phyloP scores from a whole-genome alignment of 2,113 vertebrate species.

The Egretta garzetta region DNA sequence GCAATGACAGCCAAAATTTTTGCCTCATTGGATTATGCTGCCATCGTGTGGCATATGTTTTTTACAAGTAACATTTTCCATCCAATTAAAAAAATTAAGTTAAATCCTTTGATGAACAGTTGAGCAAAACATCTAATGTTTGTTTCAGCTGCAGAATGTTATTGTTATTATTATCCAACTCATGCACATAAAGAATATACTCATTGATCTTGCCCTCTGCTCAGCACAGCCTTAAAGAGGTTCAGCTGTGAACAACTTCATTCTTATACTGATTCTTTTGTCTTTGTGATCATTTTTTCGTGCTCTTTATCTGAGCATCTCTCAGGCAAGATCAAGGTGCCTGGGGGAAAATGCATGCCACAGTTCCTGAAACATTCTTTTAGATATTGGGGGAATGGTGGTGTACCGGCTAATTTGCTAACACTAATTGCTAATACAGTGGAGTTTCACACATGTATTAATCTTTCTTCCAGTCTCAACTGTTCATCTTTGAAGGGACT shows the following conservation, averaged over 20 bases:
- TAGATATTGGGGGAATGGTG: not conserved
- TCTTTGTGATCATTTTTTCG: not conserved
- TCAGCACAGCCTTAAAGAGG: not conserved
- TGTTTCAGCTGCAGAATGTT: not conserved
- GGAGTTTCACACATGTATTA: not conserved
- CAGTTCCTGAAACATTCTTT: not conserved
- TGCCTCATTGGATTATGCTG: conserved; percentile 17
- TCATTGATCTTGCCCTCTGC: not conserved
- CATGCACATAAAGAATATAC: not conserved
- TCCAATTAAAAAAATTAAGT: not conserved
- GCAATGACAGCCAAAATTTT: not conserved
- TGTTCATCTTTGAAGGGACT: not conserved
- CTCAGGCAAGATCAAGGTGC: not conserved
- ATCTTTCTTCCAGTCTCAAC: not conserved
- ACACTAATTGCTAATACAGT: too few species aligned
- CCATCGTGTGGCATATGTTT: conserved; percentile 64
- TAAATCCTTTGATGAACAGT: not conserved
- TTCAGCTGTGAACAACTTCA: not conserved
- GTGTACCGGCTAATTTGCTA: not conserved
- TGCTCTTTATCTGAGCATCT: not conserved
- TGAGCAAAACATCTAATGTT: not conserved
- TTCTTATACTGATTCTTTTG: accelerated
- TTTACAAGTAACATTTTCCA: not conserved
- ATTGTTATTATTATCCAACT: not conserved
- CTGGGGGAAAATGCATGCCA: not conserved